These are phyloP conservation scores for Rhincodon typus DNA, from an alignment of 2,797 vertebrate species.

Conservation along the genomic window DNA sequence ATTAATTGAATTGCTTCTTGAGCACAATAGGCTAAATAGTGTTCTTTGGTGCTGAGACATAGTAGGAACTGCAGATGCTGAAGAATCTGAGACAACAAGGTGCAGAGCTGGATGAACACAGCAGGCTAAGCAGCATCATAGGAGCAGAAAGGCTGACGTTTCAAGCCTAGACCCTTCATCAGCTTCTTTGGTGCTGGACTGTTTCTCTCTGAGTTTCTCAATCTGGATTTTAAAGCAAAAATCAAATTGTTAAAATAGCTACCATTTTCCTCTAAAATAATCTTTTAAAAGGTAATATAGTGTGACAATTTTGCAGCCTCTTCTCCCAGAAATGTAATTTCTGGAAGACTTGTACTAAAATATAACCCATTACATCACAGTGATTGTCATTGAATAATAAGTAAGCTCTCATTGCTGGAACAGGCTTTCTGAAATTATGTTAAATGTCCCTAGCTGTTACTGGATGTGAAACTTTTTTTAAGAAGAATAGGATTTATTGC, in stretches of 20 bases:
- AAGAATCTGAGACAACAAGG: too few species aligned
- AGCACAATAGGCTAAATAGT: background rate
- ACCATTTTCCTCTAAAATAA: background rate
- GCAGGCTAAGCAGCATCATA: too few species aligned
- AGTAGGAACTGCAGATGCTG: too few species aligned
- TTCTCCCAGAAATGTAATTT: background rate
- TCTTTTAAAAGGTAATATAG: background rate
- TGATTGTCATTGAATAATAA: background rate
- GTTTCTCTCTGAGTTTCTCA: background rate
- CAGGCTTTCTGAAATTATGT: background rate
- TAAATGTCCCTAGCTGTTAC: background rate
- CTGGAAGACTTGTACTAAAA: too few species aligned
- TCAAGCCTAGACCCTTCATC: too few species aligned
- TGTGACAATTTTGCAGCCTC: background rate
- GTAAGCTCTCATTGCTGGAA: background rate
- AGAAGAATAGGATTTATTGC: background rate
- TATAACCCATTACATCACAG: background rate
- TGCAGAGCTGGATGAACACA: too few species aligned
- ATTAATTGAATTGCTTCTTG: background rate
- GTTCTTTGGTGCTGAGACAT: background rate
- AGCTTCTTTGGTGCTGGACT: background rate
- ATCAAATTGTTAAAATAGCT: background rate
- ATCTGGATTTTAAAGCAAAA: background rate
- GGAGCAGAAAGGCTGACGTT: too few species aligned
- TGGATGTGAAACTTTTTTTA: background rate